phyloP scores from a whole-genome alignment of 2,113 vertebrate genomes.

The Heteronetta atricapilla region DNA sequence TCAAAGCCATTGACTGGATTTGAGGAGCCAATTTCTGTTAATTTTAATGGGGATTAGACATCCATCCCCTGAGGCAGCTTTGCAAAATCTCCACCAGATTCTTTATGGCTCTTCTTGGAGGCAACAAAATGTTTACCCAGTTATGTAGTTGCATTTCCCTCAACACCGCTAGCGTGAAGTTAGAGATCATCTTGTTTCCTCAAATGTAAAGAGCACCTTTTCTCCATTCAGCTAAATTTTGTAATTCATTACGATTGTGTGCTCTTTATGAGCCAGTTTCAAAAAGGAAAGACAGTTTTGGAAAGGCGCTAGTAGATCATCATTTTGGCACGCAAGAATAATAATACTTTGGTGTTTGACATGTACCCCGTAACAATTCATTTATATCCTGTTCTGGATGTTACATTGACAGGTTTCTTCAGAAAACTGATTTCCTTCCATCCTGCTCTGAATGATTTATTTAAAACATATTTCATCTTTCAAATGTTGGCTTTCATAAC shows the following conservation, averaged over 20 bases:
- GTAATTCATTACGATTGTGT: neutral
- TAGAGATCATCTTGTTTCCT: neutral
- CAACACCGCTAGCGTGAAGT: neutral
- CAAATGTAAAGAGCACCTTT: neutral
- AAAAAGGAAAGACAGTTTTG: neutral
- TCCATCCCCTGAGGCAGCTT: constrained; percentile 43
- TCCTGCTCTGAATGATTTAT: neutral
- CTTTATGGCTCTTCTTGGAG: constrained; percentile 40
- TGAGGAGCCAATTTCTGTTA: constrained; percentile 35
- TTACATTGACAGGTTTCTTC: neutral
- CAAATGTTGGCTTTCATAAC: neutral
- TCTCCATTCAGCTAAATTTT: neutral
- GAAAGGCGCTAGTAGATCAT: neutral
- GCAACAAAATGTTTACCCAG: constrained; percentile 5
- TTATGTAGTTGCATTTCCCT: neutral
- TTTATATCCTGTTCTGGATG: neutral
- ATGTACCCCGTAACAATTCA: neutral
- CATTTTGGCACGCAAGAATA: neutral
- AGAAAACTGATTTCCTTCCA: neutral
- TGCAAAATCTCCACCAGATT: constrained; percentile 33
- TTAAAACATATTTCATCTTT: neutral
- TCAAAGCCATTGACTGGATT: constrained; percentile 34
- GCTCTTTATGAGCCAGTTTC: neutral
- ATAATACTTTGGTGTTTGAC: neutral
- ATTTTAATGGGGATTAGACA: constrained; percentile 51